Conservation (phyloP, 2,797 vertebrate species). For the Aphelocoma californica region DNA sequence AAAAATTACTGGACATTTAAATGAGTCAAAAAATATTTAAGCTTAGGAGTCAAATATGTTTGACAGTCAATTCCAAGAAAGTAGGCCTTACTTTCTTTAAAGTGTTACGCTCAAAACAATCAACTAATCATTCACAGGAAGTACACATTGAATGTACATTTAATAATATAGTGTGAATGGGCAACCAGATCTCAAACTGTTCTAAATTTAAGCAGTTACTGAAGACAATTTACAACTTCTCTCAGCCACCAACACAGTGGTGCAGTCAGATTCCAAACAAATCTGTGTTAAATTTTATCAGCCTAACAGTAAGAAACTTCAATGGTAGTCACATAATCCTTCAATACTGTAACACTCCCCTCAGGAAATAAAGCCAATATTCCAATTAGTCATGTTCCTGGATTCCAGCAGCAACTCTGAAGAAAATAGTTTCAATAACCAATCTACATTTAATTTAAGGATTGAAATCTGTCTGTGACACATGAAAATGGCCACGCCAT, state of each 20-base stretch:
- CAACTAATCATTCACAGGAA: neutral
- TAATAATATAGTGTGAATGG: neutral
- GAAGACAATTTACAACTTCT: neutral
- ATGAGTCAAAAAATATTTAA: neutral
- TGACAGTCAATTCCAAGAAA: neutral
- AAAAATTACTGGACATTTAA: neutral
- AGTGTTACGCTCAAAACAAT: neutral
- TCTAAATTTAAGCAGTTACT: neutral
- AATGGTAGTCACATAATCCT: neutral
- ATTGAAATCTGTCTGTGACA: neutral
- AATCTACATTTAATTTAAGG: neutral
- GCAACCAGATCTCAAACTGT: neutral
- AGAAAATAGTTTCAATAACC: neutral
- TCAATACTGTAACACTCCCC: neutral
- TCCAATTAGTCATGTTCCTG: neutral
- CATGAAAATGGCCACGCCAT: fast-evolving
- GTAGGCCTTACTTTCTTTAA: neutral
- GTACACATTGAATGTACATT: neutral
- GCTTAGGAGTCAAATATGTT: neutral
- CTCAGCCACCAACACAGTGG: neutral
- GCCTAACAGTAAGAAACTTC: neutral
- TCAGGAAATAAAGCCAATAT: neutral
- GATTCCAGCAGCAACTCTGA: neutral
- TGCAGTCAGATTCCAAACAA: neutral
- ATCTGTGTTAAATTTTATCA: neutral